These are phyloP conservation scores for Lasioglossum albipes DNA, from an alignment of 1,140 invertebrate genomes.

Conservation along the genomic window DNA sequence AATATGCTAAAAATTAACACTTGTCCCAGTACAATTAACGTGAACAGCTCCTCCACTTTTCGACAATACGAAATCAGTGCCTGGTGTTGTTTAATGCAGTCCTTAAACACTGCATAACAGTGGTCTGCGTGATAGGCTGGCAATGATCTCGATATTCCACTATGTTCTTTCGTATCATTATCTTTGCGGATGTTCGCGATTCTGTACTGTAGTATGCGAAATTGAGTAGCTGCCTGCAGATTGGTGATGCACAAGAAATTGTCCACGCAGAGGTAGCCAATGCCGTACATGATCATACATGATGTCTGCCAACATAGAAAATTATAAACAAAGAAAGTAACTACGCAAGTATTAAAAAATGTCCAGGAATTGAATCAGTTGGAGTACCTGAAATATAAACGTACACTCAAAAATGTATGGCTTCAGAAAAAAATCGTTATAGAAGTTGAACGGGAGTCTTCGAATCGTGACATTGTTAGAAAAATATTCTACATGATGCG, in stretches of 20 bases:
- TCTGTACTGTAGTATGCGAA: slow-evolving; percentile 57
- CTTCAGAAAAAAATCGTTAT: no score
- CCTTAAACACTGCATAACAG: slow-evolving; percentile 3
- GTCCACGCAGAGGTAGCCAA: slow-evolving; percentile 62
- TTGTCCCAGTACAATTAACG: slow-evolving; percentile 36
- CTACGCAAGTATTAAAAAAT: no score
- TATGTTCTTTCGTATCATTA: background rate
- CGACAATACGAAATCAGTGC: slow-evolving; percentile 43
- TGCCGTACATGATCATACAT: slow-evolving; percentile 38
- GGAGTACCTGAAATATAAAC: no score
- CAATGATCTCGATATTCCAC: background rate
- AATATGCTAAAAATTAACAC: slow-evolving; percentile 51
- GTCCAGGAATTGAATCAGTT: no score
- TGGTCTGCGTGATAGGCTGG: no score
- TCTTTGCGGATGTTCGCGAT: background rate
- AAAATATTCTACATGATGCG: no score
- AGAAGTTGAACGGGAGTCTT: no score
- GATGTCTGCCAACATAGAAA: slow-evolving; percentile 40
- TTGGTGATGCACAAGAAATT: slow-evolving; percentile 61
- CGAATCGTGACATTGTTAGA: no score
- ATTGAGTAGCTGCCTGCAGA: slow-evolving; percentile 55
- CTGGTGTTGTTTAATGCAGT: slow-evolving; percentile 46
- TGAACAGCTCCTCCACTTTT: slow-evolving; percentile 45
- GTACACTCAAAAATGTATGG: no score
- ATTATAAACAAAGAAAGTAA: no score